Evolutionary conservation across 2,797 vertebrate genomes (phyloP), one percentile per base, ranked within the genome.

Genomic region (Ficedula albicollis): DNA sequence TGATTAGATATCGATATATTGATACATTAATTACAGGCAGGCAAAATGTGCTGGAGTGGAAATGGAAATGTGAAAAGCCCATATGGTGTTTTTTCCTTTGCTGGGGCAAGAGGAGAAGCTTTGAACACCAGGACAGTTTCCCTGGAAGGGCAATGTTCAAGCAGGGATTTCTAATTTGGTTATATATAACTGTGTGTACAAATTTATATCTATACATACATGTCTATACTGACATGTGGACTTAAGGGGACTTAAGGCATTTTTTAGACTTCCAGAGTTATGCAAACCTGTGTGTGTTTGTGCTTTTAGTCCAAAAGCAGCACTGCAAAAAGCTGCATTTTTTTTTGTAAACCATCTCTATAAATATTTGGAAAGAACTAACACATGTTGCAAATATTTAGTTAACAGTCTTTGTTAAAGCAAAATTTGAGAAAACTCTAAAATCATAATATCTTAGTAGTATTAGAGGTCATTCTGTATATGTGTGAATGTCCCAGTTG

Each of bases 281-380:
- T 15, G 10, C 59, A 79, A 87, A 73, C 63, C 63, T n/a, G 30
- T 18, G 12, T 70, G 13, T 66, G n/a, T 63, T 78, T 87, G 54
- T 75, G 20, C 51, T 87, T 90, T 68, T 75, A 74, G 39, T 79
- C 22, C 29, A 69, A 90, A 81, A 43, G 63, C 73, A 73, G 6
- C 20, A 11, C 27, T 79, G 26, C 21, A 81, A 66, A 73, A 75
- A 92, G 17, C 48, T 64, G 36, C 5, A 1, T 2, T 26, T 72
- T 77, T 64, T 64, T 75, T 69, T n/a, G 36, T 75, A 84, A 96
- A 73, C 51, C 14, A 18, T 32, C 39, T 48, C 46, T 82, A 18
- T 72, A 93, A 95, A 93, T 92, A 92, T 92, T 95, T 90, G n/a
- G 43, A 76, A 69, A 80, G 39, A 58, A 30, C 43, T 59, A 79